These are phyloP conservation scores for Mimumesa dahlbomi DNA, from an alignment of 2,888 invertebrate species.

Conservation along the genomic window DNA sequence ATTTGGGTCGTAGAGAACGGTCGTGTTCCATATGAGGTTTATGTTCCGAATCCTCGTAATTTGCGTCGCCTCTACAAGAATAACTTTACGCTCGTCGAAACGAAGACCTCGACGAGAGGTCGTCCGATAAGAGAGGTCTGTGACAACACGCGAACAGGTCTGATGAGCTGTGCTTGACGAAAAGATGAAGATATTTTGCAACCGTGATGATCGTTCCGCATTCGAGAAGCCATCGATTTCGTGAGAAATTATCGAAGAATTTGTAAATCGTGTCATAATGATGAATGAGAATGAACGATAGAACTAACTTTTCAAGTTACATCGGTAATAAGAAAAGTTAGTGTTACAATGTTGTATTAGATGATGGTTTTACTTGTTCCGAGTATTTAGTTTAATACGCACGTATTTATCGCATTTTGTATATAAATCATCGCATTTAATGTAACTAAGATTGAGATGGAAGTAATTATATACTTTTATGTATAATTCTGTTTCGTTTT, in stretches of 20 bases:
- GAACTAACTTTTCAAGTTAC: no score
- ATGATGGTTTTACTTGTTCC: not conserved
- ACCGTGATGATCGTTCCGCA: slow-evolving; percentile 17
- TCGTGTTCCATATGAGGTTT: slow-evolving; percentile 71
- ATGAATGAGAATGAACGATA: no score
- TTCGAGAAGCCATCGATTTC: slow-evolving; percentile 6
- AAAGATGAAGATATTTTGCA: slow-evolving; percentile 4
- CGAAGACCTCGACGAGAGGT: slow-evolving; percentile 56
- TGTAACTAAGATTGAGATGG: slow-evolving; percentile 16
- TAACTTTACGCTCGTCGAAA: slow-evolving; percentile 66
- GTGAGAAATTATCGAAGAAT: no score
- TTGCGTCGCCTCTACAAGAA: slow-evolving; percentile 74
- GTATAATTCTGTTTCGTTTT: slow-evolving; percentile 32
- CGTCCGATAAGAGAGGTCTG: slow-evolving; percentile 71
- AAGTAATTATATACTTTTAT: slow-evolving; percentile 27
- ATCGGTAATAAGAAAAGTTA: no score
- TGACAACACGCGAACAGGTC: slow-evolving; percentile 71
- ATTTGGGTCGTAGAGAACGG: slow-evolving; percentile 76
- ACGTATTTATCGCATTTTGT: slow-evolving; percentile 28
- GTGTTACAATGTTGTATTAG: not conserved
- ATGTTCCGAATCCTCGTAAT: slow-evolving; percentile 69
- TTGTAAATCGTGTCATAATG: no score
- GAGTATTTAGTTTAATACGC: slow-evolving; percentile 26
- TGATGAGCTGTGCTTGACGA: slow-evolving; percentile 71
- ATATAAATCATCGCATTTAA: slow-evolving; percentile 31